Conservation (phyloP, 1,140 invertebrate genomes). For the Trachymyrmex cornetzi region DNA sequence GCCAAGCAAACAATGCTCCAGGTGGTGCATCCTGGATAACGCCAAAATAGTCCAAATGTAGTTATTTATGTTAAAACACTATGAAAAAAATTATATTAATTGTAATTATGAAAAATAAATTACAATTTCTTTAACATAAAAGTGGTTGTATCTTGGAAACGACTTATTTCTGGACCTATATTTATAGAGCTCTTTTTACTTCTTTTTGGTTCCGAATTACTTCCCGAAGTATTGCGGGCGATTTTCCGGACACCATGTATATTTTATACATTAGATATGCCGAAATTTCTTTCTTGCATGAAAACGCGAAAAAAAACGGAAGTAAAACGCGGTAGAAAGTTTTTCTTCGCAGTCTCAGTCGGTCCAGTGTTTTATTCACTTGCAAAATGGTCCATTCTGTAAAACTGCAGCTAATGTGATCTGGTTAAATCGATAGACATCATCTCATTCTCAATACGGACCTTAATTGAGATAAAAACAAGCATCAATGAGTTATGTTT, state of each 20-base stretch:
- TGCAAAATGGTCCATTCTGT: background rate
- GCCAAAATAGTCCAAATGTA: no score
- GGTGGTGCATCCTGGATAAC: no score
- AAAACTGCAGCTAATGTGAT: constrained; percentile 28
- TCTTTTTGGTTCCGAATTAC: no score
- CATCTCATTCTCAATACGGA: constrained; percentile 2
- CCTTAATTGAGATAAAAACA: constrained; percentile 1
- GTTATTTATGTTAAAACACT: no score
- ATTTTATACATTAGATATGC: background rate
- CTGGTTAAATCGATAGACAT: constrained; percentile 26
- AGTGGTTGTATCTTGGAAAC: no score
- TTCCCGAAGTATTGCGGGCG: no score
- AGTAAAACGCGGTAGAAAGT: background rate
- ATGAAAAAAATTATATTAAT: no score
- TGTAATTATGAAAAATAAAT: no score
- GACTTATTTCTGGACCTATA: no score
- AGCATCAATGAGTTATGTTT: constrained; percentile 17
- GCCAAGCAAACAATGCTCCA: no score
- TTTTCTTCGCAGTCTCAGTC: background rate
- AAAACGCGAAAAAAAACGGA: background rate
- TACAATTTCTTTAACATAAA: no score
- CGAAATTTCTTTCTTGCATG: background rate
- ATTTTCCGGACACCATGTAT: background rate
- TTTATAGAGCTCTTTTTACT: no score
- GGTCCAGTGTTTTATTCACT: constrained; percentile 24